Evolutionary conservation across 2,797 vertebrate species (phyloP).

Genomic region (Otolemur crassicaudatus): DNA sequence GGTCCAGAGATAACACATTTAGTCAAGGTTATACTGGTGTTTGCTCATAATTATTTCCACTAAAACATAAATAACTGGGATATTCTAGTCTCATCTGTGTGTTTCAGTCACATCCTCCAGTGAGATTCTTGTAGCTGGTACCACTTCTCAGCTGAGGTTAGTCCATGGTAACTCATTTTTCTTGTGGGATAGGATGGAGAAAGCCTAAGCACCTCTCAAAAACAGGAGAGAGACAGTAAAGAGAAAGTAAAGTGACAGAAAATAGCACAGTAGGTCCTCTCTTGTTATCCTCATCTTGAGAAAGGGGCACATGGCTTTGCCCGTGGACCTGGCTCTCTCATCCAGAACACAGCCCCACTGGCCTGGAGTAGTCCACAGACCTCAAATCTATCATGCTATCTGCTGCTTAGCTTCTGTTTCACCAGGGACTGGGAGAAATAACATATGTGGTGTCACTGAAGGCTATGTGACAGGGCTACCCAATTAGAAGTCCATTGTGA

Average conservation of each 20-base stretch:
- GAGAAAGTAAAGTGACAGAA: background rate
- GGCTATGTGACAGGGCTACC: background rate
- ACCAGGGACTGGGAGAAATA: background rate
- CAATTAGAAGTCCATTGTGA: background rate
- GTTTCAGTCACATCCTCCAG: background rate
- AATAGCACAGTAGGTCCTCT: background rate
- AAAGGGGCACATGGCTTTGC: background rate
- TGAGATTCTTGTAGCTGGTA: background rate
- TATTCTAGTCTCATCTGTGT: background rate
- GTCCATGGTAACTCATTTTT: background rate
- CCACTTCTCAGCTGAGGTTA: background rate
- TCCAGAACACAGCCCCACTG: background rate
- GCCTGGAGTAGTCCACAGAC: background rate
- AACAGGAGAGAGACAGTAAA: background rate
- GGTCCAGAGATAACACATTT: background rate
- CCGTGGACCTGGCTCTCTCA: background rate
- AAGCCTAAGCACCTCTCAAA: background rate
- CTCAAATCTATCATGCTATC: background rate
- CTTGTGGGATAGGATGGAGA: background rate
- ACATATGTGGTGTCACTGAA: background rate
- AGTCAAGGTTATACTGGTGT: background rate
- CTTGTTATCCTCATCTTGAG: background rate
- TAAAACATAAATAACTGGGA: background rate
- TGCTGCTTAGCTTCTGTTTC: background rate
- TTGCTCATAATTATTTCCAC: background rate